Base-by-base conservation (phyloP, 1,140 invertebrate species). In the Hylyphantes graminicola region DNA sequence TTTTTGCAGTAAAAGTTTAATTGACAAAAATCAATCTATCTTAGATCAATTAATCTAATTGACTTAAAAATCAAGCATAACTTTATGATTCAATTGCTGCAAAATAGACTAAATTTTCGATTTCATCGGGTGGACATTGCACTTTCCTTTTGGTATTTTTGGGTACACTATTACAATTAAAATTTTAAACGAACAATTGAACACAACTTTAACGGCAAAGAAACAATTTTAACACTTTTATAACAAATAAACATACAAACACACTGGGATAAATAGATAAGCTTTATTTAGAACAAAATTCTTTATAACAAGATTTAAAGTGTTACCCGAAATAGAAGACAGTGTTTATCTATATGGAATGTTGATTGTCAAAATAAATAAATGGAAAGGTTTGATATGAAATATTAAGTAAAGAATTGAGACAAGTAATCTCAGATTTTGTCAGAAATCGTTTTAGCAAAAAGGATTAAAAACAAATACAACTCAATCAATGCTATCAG, bases 221-320 rank as follows among this genome's bases (percentile, higher is more conserved):
- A n/a, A n/a, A n/a, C n/a, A n/a, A n/a, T n/a, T n/a, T n/a, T n/a
- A n/a, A n/a, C n/a, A n/a, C 35, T 35, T 5, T 35, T 65, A 21
- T 21, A 65, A 65, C 15, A 48, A 2, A 65, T 1, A 35, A 1
- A 65, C 48, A 19, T 65, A 65, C 12, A 50, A 67, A n/a, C 50
- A 73, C 51, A 61, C 50, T 74, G 80, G 57, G 80, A 83, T 83
- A 83, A 83, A 83, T 83, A 83, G 80, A 83, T 74, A 83, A 83
- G 80, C 80, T 83, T 83, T 83, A 83, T 83, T 83, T 19, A 55
- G 35, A 83, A 65, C 57, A 74, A 83, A 83, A 74, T 83, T 83
- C 19, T 74, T 75, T 74, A 54, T 75, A 80, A 80, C 65, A 80
- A 80, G 64, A 82, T 83, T 74, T 67, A 75, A 75, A 75, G 70